Evolutionary conservation across 2,797 vertebrate species (phyloP), one percentile per base, ranked within the genome.

Genomic region (Chelmon rostratus): DNA sequence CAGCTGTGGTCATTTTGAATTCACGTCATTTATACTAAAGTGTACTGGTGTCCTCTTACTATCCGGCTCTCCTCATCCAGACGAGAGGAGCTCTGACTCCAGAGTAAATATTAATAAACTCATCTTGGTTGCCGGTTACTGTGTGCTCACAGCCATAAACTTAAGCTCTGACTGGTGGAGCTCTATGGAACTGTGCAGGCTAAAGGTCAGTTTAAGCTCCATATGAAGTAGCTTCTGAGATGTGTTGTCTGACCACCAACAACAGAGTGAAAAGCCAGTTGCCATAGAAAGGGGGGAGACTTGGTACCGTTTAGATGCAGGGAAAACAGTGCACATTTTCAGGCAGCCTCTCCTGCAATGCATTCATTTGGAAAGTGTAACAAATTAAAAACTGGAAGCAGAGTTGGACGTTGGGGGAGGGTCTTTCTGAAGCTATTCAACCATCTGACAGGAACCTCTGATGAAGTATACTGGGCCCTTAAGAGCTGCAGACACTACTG

Each of bases 1-100:
- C 38, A 63, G 31, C 50, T 57, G 4, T 54, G 53, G 56, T 40
- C 37, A 65, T 54, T n/a, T 37, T 52, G 8, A 64, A 56, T 52
- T 53, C 6, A n/a, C 40, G 23, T 56, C 23, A 42, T 44, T 28
- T 64, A 25, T 69, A 63, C 16, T 33, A 3, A 38, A 25, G 33
- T 11, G 5, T 52, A 18, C 25, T 53, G n/a, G 28, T 4, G 23
- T 53, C 23, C 23, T 53, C 23, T 25, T 16, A 5, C 13, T 25
- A 23, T 53, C 50, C 25, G 23, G n/a, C 11, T 15, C 12, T 28
- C 23, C 16, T 53, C 53, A 53, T 16, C 12, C 11, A 28, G 52
- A 9, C 42, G 40, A 42, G 40, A 8, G 40, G 40, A 42, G 40
- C 40, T 42, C 47, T n/a, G 21, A 10, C 19, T 23, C 49, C 49